A percentile compares a stretch with the other conserved stretches of the same genome.
Evolutionary conservation across 2,888 invertebrate genomes (phyloP).

Genomic region (Pinctada fucata): DNA sequence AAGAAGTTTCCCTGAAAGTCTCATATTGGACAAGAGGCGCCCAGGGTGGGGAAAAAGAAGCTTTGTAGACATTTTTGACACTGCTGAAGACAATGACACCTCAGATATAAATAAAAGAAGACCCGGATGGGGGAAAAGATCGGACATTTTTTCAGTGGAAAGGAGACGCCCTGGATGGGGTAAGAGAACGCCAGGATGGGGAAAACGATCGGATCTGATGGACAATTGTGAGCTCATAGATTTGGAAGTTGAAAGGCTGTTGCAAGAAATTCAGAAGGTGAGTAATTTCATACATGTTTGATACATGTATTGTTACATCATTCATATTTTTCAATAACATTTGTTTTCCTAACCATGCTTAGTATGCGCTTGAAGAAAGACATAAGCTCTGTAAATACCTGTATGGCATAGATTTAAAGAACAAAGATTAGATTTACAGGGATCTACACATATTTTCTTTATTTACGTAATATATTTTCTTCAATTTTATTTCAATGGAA

Average conservation of each 20-base stretch:
- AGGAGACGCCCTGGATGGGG: constrained; percentile 66
- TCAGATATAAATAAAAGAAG: constrained; percentile 52
- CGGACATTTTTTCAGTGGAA: constrained; percentile 35
- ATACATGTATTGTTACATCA: no score
- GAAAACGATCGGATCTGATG: constrained; percentile 50
- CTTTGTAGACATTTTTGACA: constrained; percentile 33
- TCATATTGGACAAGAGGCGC: constrained; percentile 42
- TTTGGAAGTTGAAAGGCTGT: constrained; percentile 32
- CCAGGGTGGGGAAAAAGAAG: constrained; percentile 62
- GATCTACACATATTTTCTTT: no score
- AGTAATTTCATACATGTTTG: neutral
- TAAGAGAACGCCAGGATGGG: constrained; percentile 65
- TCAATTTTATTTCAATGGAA: no score
- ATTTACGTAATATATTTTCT: no score
- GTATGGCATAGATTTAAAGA: no score
- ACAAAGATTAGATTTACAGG: no score
- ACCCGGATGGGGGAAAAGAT: constrained; percentile 61
- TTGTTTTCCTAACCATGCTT: no score
- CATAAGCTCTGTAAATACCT: no score
- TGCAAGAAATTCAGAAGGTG: constrained; percentile 42
- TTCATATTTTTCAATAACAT: no score
- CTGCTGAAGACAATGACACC: constrained; percentile 18
- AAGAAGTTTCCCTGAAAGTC: constrained; percentile 24
- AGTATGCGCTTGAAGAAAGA: no score
- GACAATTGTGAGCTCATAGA: constrained; percentile 39